These are phyloP conservation scores for Apotomis betuletana DNA, from an alignment of 2,888 invertebrate genomes.

Conservation along the genomic window DNA sequence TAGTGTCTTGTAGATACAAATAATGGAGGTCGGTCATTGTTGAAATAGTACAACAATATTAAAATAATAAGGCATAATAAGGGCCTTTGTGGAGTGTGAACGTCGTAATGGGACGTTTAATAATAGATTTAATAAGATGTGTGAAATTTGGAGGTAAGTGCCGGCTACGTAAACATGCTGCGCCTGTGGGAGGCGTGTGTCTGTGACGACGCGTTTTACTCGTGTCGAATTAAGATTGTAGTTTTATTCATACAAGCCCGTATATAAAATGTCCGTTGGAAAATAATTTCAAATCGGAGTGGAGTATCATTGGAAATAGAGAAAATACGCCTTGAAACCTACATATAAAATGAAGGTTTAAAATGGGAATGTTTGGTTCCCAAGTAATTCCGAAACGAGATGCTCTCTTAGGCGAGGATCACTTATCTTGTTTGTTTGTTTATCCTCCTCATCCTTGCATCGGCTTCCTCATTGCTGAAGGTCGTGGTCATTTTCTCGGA, in stretches of 20 bases:
- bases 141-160: conserved; percentile 40
- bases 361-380: too few relatives aligned
- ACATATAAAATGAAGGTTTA: too few relatives aligned
- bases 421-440: too few relatives aligned
- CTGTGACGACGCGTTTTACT: neutral
- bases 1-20: conserved; percentile 75
- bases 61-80: conserved; percentile 79
- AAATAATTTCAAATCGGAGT: too few relatives aligned
- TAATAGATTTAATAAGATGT: conserved; percentile 43
- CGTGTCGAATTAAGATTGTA: neutral
- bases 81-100: conserved; percentile 61
- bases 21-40: conserved; percentile 64
- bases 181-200: neutral
- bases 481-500: too few relatives aligned
- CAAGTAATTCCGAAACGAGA: too few relatives aligned
- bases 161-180: conserved; percentile 32
- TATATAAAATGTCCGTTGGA: too few relatives aligned
- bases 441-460: too few relatives aligned
- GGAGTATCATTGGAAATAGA: too few relatives aligned
- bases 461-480: too few relatives aligned
- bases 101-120: conserved; percentile 37
- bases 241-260: neutral
- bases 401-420: too few relatives aligned
- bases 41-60: conserved; percentile 76
- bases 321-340: too few relatives aligned